Evolutionary conservation across 2,888 invertebrate genomes (phyloP), one percentile per base, ranked within the genome.

Genomic region (Bhutanitis thaidina): DNA sequence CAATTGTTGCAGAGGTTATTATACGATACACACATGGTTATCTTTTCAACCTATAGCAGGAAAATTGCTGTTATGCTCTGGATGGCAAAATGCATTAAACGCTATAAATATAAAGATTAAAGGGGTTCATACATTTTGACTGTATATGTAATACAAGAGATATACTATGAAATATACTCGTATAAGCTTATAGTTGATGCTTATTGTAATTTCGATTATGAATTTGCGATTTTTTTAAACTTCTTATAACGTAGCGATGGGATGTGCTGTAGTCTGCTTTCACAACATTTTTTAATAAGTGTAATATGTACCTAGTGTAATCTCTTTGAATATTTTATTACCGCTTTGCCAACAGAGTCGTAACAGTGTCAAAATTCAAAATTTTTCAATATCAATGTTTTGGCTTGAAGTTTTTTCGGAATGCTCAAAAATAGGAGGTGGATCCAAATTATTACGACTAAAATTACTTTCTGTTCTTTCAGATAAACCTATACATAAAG

Each of bases 341-440:
- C 35, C 27, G 47, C 13, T 71, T 80, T 83, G 87, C 84, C 86
- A 80, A 73, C 80, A 77, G 83, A 80, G 78, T 63, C 53, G 59
- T 76, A 80, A 83, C 79, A 74, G 80, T 63, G 64, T 67, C 86
- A 74, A 88, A 88, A 89, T 88, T 88, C 78, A 72, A 86, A 86
- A 83, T 83, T 80, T 63, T 62, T 62, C 62, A 59, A 59, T 63
- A 54, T 46, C 54, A 55, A 55, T 56, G 50, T 77, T 85, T 85
- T 79, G 82, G 81, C 74, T 74, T 72, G 55, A 58, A 60, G 57
- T 66, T 74, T 71, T 61, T 74, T 78, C 77, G 88, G 86, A 84
- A 86, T 85, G 86, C 80, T 78, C 75, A 77, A 80, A 78, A 72
- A 78, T 70, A 80, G 80, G 83, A 84, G 85, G 86, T 82, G 87